These are phyloP conservation scores for Intellagama lesueurii DNA, from an alignment of 2,797 vertebrate genomes.

Conservation along the genomic window DNA sequence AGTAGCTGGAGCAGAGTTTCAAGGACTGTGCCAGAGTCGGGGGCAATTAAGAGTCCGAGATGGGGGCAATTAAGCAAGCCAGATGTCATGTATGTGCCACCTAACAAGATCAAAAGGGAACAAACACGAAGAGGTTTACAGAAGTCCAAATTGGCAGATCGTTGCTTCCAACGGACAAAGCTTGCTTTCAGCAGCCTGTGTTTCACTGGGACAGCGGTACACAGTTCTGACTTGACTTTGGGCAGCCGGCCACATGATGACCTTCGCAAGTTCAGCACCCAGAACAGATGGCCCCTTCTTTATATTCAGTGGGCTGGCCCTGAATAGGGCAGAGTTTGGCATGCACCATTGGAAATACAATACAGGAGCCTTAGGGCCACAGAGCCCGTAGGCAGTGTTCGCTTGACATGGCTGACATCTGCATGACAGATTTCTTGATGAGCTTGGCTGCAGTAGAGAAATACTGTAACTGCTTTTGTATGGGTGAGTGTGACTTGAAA, in stretches of 20 bases:
- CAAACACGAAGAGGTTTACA: no score
- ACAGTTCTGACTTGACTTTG: background rate
- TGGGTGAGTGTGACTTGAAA: background rate
- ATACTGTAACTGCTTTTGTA: no score
- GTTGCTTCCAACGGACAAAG: no score
- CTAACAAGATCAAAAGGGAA: no score
- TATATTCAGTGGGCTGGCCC: background rate
- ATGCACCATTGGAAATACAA: conserved; percentile 10
- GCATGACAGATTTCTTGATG: conserved; percentile 30
- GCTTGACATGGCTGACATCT: conserved; percentile 31
- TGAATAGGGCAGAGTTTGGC: background rate
- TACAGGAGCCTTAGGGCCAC: conserved; percentile 31
- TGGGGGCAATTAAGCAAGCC: no score
- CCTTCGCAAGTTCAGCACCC: background rate
- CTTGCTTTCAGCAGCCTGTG: no score
- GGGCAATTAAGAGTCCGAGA: no score
- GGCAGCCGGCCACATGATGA: background rate
- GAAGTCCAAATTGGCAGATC: no score
- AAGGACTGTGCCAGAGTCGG: no score
- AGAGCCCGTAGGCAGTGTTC: conserved; percentile 37
- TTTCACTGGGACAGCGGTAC: background rate
- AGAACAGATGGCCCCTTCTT: background rate
- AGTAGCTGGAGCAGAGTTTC: no score
- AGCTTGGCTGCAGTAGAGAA: background rate
- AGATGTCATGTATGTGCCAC: no score